Base-by-base conservation (phyloP, 2,797 vertebrate genomes). In the Megaceryle alcyon region DNA sequence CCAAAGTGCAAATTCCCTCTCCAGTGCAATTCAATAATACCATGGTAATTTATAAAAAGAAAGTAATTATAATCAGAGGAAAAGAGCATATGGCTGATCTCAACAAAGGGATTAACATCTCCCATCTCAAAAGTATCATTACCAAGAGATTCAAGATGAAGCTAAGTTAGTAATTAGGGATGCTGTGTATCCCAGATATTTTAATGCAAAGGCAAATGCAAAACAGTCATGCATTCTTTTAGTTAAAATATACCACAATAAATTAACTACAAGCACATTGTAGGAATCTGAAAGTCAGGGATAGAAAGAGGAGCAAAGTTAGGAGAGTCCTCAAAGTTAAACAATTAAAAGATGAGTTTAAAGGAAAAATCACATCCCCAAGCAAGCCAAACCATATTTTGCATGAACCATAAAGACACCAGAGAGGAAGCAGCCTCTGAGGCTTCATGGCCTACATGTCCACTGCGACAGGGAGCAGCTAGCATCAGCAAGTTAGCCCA, bases 61-160 rank as follows among this genome's bases (percentile, higher is more conserved):
- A 92, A 86, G 85, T 76, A 81, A 94, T 94, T 92, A 92, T 88
- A 94, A 73, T 79, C 49, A 89, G 78, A 72, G 64, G 81, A 88
- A 85, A 78, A 81, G 75, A 96, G 49, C 71, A 91, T 23, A 91
- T n/a, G 73, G 82, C 13, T 90, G 84, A 92, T 83, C 54, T 88
- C 82, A 91, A 64, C 59, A 93, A 96, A 95, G 33, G n/a, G 22
- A 89, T 92, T 91, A 92, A 51, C 10, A 60, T 79, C 20, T 92
- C 43, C 63, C 46, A 83, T 29, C 19, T 87, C 87, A 82, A 83
- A 95, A 96, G n/a, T 61, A 76, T n/a, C 59, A 71, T 82, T 84
- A 87, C 31, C 61, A 89, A 89, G 64, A 71, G 39, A 78, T 49
- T 83, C 19, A 87, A 44, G 46, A 54, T 81, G 56, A 21, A 88